Percentiles rank a stretch among this genome's conserved stretches.
Evolutionary conservation across 2,888 invertebrate genomes (phyloP).

Genomic region (Ctena decussata): DNA sequence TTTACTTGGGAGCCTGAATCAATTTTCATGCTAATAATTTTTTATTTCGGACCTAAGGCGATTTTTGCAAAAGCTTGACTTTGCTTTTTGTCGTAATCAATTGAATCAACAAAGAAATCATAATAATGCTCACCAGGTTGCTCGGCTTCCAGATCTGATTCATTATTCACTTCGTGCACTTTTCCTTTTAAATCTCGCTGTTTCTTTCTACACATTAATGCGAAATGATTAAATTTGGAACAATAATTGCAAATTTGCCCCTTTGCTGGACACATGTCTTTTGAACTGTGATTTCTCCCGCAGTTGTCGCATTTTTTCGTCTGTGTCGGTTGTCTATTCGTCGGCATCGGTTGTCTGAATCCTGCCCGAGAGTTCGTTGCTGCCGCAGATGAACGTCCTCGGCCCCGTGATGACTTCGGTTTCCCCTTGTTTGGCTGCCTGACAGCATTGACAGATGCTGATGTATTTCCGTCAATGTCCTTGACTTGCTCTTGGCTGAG

Average conservation of each 20-base stretch:
- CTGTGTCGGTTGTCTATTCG: background rate
- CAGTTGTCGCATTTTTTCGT: conserved; percentile 13
- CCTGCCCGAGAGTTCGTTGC: background rate
- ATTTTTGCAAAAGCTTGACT: conserved; percentile 32
- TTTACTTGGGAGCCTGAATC: conserved; percentile 30
- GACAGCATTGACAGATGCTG: background rate
- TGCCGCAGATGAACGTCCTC: background rate
- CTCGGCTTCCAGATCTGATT: background rate
- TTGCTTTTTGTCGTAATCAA: background rate
- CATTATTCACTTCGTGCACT: background rate
- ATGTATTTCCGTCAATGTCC: background rate
- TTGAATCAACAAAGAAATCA: conserved; percentile 29
- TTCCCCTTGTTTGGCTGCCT: background rate
- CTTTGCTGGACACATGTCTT: conserved; percentile 33
- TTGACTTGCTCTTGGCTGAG: conserved; percentile 8
- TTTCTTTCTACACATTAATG: conserved; percentile 23
- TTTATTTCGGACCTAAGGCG: background rate
- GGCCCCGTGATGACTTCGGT: background rate
- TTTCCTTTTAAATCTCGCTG: background rate
- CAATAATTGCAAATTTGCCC: conserved; percentile 43
- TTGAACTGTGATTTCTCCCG: conserved; percentile 18
- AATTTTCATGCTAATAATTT: conserved; percentile 10
- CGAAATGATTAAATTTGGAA: conserved; percentile 28
- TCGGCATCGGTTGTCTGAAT: background rate
- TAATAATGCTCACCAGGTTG: background rate